Evolutionary conservation across 2,888 invertebrate species (phyloP).

Genomic region (Tineola bisselliella): DNA sequence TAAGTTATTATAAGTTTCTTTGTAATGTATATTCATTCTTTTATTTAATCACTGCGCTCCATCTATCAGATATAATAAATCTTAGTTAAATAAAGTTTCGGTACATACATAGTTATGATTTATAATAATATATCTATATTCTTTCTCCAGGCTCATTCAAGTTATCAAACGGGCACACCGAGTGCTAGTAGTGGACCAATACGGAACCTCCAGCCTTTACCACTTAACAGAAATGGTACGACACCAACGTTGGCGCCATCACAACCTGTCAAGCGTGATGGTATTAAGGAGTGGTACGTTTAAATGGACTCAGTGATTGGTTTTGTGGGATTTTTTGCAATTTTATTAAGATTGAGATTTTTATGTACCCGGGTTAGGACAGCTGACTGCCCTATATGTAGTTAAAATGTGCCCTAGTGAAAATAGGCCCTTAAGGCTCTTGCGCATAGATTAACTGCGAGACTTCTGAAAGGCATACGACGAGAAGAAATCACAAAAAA

Average conservation of each 20-base stretch:
- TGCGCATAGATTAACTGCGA: too few relatives aligned
- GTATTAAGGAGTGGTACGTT: constrained; percentile 97
- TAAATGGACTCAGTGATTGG: constrained; percentile 42
- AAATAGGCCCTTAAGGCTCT: too few relatives aligned
- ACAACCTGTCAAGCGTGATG: constrained; percentile 78
- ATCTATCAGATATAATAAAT: too few relatives aligned
- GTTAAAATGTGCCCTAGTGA: too few relatives aligned
- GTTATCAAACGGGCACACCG: constrained; percentile 54
- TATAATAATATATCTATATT: neutral
- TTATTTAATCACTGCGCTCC: too few relatives aligned
- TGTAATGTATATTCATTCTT: too few relatives aligned
- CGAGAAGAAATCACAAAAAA: too few relatives aligned
- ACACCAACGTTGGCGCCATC: constrained; percentile 54
- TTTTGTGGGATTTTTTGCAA: neutral
- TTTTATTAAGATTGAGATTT: neutral
- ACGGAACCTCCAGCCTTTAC: constrained; percentile 59
- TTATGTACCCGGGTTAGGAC: too few relatives aligned
- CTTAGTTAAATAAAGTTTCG: too few relatives aligned
- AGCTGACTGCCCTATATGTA: too few relatives aligned
- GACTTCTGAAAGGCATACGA: too few relatives aligned
- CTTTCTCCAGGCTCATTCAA: constrained; percentile 54
- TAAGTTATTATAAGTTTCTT: too few relatives aligned
- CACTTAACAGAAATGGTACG: constrained; percentile 44
- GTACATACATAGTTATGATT: neutral
- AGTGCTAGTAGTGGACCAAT: constrained; percentile 56